Evolutionary conservation across 2,888 invertebrate species (phyloP), one percentile per base, ranked within the genome.

Genomic region (Macrophya annulata): DNA sequence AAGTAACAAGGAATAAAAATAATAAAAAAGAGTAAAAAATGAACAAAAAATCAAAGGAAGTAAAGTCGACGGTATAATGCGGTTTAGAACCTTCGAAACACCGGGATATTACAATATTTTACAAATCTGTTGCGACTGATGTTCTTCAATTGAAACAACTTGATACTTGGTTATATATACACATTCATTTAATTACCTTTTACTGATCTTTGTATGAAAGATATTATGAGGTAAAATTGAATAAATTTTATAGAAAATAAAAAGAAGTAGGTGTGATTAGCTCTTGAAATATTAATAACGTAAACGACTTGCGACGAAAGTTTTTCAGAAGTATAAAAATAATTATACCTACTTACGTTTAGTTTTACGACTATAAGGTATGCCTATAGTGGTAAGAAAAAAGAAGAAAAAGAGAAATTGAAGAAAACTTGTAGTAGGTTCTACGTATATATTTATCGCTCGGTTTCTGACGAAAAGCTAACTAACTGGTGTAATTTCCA

Each of bases 401-500:
- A n/a, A n/a, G 37, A 71, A 37, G 17, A 40, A n/a, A 17, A 37
- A 37, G n/a, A n/a, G 4, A 10, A 43, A 17, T 37, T 17, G 8
- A 72, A 40, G n/a, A 17, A 10, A 9, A 71, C 15, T 17, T 5
- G 40, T 4, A n/a, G 43, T 31, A 72, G 72, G 9, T n/a, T 72
- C 12, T 31, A 31, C 17, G 8, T 17, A 17, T 15, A 68, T 68
- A 68, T 37, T 25, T 25, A 68, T 37, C 68, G 68, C 68, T 68
- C 37, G 37, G 55, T 62, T 81, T 62, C 81, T 62, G 59, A 62
- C 59, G 40, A 62, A 59, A 81, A 43, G 59, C 59, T 81, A 81
- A 77, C 77, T 77, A 55, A 77, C 77, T 55, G 37, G 55, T 77
- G 48, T 77, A 77, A 77, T 77, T 77, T 77, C 77, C 77, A 77